Percentiles rank a stretch among this genome's conserved stretches.
These are phyloP conservation scores for Drosophila seclusa DNA, from an alignment of 2,888 invertebrate species.

Conservation along the genomic window DNA sequence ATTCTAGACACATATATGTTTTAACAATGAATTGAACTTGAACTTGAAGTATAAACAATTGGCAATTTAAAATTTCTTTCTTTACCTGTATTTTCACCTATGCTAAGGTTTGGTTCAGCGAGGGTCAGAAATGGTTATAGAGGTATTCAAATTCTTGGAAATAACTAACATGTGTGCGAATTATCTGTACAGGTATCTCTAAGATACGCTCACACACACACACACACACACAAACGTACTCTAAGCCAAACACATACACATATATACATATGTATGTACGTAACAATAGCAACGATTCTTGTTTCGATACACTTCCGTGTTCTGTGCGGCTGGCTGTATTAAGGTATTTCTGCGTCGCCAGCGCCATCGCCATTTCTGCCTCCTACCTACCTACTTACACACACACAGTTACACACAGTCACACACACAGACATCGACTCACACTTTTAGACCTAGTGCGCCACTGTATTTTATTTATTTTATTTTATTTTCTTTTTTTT, in stretches of 20 bases:
- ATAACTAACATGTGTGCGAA: constrained; percentile 25
- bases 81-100: not conserved
- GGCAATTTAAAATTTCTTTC: not conserved
- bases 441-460: constrained; percentile 41
- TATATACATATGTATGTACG: not conserved
- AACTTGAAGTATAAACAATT: not conserved
- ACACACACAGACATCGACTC: not conserved
- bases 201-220: constrained; percentile 23
- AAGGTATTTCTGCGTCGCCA: constrained; percentile 50
- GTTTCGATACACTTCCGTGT: constrained; percentile 52
- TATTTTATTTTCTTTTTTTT: not conserved
- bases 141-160: constrained; percentile 30
- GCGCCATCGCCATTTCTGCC: constrained; percentile 28
- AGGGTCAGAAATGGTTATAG: constrained; percentile 19
- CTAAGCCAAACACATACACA: not conserved
- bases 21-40: not conserved
- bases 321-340: constrained; percentile 36
- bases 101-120: not conserved
- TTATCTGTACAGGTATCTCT: constrained; percentile 39
- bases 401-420: constrained; percentile 1
- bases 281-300: constrained; percentile 33
- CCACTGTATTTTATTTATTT: constrained; percentile 19
- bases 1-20: not conserved
- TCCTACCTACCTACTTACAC: constrained; percentile 25
- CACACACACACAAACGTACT: not conserved